Percentiles rank a stretch among this genome's conserved stretches.
Conservation (phyloP, 1,140 invertebrate genomes). For the Diorhabda carinulata region DNA sequence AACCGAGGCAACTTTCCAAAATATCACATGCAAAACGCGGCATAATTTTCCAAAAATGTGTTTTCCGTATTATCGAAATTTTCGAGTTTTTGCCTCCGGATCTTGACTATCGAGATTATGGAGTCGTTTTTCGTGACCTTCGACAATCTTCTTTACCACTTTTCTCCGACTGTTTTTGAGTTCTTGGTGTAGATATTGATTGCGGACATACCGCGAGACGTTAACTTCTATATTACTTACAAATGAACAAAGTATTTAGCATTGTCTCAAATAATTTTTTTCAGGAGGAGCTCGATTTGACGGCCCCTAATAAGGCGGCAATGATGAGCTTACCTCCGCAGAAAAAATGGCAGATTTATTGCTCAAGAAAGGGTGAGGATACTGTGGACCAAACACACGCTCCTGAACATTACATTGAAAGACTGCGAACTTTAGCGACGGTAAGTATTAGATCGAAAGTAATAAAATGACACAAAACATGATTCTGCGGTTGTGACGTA, state of each 20-base stretch:
- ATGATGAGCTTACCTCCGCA: slow-evolving; percentile 88
- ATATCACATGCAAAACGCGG: no score
- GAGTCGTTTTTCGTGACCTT: no score
- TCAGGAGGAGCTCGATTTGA: slow-evolving; percentile 88
- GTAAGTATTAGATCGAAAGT: slow-evolving; percentile 53
- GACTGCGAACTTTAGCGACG: slow-evolving; percentile 70
- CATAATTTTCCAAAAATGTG: no score
- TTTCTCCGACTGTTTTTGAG: background rate
- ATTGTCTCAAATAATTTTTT: slow-evolving; percentile 31
- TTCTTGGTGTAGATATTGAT: no score
- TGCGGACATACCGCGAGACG: background rate
- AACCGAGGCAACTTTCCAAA: no score
- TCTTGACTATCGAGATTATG: no score
- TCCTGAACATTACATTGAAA: slow-evolving; percentile 86
- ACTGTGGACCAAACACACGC: slow-evolving; percentile 65
- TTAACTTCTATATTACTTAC: background rate
- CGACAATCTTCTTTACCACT: no score
- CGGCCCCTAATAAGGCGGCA: slow-evolving; percentile 85
- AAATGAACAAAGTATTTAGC: background rate
- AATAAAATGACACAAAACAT: no score
- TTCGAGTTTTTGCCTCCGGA: no score
- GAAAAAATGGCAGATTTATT: slow-evolving; percentile 98
- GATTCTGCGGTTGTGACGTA: no score
- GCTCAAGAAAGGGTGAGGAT: slow-evolving; percentile 74
- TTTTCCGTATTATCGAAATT: no score